Evolutionary conservation across 92 coral and sea anemone species (phyloP), one percentile per base, ranked within the genome.

Genomic region (Palythoa heliodiscus): DNA sequence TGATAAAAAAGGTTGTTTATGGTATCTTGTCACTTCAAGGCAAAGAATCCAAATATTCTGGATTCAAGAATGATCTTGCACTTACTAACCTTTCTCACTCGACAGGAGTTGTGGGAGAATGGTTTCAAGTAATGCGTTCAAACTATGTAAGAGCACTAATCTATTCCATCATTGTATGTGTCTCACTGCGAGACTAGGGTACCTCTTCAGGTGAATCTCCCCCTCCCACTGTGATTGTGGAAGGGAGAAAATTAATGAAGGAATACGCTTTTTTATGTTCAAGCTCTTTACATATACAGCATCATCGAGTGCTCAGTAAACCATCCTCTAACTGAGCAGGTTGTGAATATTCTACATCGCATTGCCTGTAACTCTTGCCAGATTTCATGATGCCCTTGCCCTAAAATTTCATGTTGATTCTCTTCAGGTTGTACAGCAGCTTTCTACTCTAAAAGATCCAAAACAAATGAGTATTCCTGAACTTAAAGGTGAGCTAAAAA

Each of bases 141-240:
- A 90, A 90, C 57, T 90, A 90, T 87, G 93, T 90, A 7, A 76
- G 91, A 90, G 37, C 91, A 90, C 24, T 75, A 90, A 23, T 91
- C 91, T 3, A 73, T 83, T 86, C 93, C 93, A 25, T 87, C 88
- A 11, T 23, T 35, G 37, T 69, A 69, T 35, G 39, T 69, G 24
- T 48, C 37, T 9, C 78, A 74, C 19, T 74, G 43, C 6, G 78
- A 50, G 54, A 48, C 63, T 17, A 20, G 78, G 19, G 52, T 74
- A 74, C 78, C 78, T 16, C 37, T 61, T 39, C 78, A 74, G 7
- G 15, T 13, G 8, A 24, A 23, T 22, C 54, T 19, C 12, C 78
- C 63, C 14, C n/a, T 50, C 78, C 4, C 60, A 74, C 35, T 74
- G 78, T 22, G 78, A 74, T 14, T 74, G 78, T 74, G 61, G 63